These are phyloP conservation scores for Mystacides longicornis DNA, from an alignment of 2,888 invertebrate genomes.

Conservation along the genomic window DNA sequence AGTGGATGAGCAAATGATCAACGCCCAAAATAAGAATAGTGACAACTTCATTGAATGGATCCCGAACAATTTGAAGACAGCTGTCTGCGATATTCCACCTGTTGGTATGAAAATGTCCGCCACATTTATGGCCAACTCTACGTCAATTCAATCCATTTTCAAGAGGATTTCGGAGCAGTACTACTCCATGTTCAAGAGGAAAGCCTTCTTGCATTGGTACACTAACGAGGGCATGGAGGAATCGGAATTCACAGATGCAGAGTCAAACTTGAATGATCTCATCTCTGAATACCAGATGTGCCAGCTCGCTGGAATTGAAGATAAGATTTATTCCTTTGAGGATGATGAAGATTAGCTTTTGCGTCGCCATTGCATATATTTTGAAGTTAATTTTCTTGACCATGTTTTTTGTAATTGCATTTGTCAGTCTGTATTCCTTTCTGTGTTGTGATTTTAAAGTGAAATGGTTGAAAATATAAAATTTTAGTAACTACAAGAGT, in stretches of 20 bases:
- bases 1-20: constrained; percentile 11
- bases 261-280: constrained; percentile 4
- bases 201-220: constrained; percentile 12
- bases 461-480: no score
- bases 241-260: constrained; percentile 4
- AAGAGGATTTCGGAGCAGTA: constrained; percentile 10
- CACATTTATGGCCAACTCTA: constrained; percentile 10
- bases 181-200: constrained; percentile 4
- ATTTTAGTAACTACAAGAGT: no score
- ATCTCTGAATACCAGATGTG: constrained; percentile 12
- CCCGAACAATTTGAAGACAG: constrained; percentile 11
- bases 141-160: constrained; percentile 8
- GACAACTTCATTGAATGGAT: constrained; percentile 12
- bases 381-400: neutral
- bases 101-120: constrained; percentile 6
- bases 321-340: neutral
- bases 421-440: neutral
- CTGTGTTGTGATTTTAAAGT: neutral
- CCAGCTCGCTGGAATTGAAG: constrained; percentile 4
- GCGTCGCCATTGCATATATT: neutral
- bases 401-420: neutral
- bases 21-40: constrained; percentile 8
- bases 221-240: constrained; percentile 9
- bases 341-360: constrained; percentile 3
- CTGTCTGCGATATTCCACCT: constrained; percentile 12